A percentile compares a stretch with the other conserved stretches of the same genome.
Conservation (phyloP, 2,113 vertebrate genomes). For the Psophia crepitans region DNA sequence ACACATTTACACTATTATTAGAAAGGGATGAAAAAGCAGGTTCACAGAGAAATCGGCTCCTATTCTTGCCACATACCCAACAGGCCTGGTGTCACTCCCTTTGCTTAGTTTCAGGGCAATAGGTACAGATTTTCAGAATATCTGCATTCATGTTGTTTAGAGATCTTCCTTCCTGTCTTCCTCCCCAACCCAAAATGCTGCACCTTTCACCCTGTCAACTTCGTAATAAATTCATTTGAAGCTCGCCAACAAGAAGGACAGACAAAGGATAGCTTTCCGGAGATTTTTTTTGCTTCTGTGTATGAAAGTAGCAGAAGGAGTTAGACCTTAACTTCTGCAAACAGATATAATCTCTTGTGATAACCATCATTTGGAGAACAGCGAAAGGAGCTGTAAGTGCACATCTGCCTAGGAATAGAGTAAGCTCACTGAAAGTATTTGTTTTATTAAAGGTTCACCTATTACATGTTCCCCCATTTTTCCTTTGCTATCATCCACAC, state of each 20-base stretch:
- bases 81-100: background rate
- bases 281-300: fast-evolving
- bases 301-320: background rate
- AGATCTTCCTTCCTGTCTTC: background rate
- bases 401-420: background rate
- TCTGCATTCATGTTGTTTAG: background rate
- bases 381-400: background rate
- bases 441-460: background rate
- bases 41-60: background rate
- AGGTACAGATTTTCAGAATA: background rate
- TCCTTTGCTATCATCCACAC: background rate
- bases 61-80: background rate
- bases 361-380: background rate
- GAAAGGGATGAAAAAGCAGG: background rate
- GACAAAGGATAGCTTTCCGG: background rate
- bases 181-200: background rate
- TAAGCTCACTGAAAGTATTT: background rate
- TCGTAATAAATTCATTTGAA: background rate
- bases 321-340: background rate
- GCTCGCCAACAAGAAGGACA: background rate
- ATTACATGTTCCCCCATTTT: background rate
- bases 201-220: background rate
- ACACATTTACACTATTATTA: background rate
- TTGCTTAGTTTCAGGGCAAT: background rate
- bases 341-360: background rate